Conservation (phyloP, 2,888 invertebrate genomes). For the Stenolophus ochropezus region DNA sequence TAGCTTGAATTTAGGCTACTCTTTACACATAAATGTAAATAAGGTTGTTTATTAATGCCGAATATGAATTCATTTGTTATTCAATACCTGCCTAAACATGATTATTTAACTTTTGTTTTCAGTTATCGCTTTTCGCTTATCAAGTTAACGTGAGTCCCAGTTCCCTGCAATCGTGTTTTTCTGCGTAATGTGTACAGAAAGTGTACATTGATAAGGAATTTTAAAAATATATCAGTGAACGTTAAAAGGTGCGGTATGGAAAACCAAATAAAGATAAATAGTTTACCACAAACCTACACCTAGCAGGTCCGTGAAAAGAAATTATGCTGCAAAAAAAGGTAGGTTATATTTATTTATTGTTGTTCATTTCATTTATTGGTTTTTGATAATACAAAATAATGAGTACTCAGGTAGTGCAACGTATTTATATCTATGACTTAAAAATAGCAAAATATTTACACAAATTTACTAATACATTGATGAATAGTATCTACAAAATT, state of each 20-base stretch:
- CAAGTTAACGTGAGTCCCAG: no score
- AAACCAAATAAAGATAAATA: not conserved
- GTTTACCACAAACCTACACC: not conserved
- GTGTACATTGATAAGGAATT: not conserved
- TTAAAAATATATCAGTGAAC: not conserved
- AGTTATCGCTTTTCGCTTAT: not conserved
- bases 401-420: no score
- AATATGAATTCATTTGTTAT: not conserved
- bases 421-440: no score
- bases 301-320: no score
- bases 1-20: not conserved
- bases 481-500: no score
- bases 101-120: not conserved
- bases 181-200: not conserved
- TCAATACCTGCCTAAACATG: not conserved
- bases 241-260: not conserved
- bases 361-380: not conserved
- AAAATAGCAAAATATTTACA: no score
- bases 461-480: no score
- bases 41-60: not conserved
- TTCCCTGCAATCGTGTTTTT: no score
- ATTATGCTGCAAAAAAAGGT: not conserved
- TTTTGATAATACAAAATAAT: conserved; percentile 1
- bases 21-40: not conserved
- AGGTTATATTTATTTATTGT: not conserved